phyloP scores from a whole-genome alignment of 2,113 vertebrate genomes.

The Scomber colias region DNA sequence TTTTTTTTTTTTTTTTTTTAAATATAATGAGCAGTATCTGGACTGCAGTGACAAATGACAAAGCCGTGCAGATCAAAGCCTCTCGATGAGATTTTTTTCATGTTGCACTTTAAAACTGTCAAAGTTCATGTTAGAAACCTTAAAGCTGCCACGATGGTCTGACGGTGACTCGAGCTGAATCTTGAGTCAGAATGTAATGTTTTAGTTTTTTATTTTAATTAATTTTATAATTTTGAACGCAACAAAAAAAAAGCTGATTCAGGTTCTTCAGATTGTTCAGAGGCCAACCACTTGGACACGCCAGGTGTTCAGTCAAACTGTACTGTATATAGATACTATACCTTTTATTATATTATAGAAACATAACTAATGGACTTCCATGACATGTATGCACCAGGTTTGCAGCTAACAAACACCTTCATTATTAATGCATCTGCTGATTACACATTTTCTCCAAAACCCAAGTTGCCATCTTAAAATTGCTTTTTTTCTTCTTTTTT shows the following conservation, averaged over 20 bases:
- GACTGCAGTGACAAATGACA: conserved; percentile 9
- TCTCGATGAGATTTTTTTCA: background rate
- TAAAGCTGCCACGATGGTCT: conserved; percentile 9
- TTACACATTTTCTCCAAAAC: too few species aligned
- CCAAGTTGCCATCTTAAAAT: too few species aligned
- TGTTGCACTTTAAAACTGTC: conserved; percentile 62
- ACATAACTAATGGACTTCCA: background rate
- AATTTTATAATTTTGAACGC: background rate
- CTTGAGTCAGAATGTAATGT: background rate
- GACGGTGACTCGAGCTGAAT: background rate
- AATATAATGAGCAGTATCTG: background rate
- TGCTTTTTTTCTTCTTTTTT: too few species aligned
- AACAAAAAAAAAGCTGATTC: background rate
- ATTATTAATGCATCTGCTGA: too few species aligned
- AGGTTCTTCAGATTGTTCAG: background rate
- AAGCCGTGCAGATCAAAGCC: conserved; percentile 55
- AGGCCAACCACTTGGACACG: conserved; percentile 8
- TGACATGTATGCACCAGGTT: background rate
- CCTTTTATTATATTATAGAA: background rate
- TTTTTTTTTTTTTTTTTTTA: conserved; percentile 22
- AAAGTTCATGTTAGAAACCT: conserved; percentile 29
- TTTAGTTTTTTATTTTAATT: background rate
- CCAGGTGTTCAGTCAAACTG: background rate
- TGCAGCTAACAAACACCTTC: too few species aligned
- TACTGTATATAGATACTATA: background rate